These are phyloP conservation scores for Troglohyphantes excavatus DNA, from an alignment of 2,888 invertebrate genomes.

Conservation along the genomic window DNA sequence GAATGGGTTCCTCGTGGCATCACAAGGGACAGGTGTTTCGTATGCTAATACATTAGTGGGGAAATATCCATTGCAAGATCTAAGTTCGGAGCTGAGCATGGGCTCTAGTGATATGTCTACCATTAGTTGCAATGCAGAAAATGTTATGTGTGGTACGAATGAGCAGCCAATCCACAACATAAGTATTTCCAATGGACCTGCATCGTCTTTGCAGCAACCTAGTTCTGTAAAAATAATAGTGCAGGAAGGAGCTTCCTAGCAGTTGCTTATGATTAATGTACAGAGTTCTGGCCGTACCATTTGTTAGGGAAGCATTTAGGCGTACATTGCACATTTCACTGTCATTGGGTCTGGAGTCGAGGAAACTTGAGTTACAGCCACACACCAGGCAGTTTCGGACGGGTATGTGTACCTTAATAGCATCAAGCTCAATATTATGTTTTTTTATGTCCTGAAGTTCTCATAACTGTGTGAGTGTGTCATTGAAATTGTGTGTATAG, in stretches of 20 bases:
- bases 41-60: conserved; percentile 60
- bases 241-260: conserved; percentile 79
- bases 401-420: conserved; percentile 71
- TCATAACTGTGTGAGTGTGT: conserved; percentile 49
- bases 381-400: conserved; percentile 53
- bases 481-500: conserved; percentile 41
- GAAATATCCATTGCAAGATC: conserved; percentile 62
- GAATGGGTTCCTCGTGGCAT: conserved; percentile 75
- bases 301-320: conserved; percentile 73
- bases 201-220: conserved; percentile 76
- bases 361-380: conserved; percentile 35
- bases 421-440: conserved; percentile 70
- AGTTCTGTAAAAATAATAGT: conserved; percentile 77
- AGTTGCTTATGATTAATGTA: conserved; percentile 67
- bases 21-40: conserved; percentile 47
- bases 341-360: conserved; percentile 32
- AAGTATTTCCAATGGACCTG: conserved; percentile 73
- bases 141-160: conserved; percentile 65
- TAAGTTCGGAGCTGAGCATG: conserved; percentile 59
- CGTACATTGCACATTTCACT: conserved; percentile 72
- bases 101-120: conserved; percentile 43
- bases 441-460: conserved; percentile 50
- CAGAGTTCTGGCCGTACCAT: conserved; percentile 69
- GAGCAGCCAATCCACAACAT: conserved; percentile 73
- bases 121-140: conserved; percentile 60